Evolutionary conservation across 2,113 vertebrate species (phyloP).

Genomic region (Petrocephalus microphthalmus): DNA sequence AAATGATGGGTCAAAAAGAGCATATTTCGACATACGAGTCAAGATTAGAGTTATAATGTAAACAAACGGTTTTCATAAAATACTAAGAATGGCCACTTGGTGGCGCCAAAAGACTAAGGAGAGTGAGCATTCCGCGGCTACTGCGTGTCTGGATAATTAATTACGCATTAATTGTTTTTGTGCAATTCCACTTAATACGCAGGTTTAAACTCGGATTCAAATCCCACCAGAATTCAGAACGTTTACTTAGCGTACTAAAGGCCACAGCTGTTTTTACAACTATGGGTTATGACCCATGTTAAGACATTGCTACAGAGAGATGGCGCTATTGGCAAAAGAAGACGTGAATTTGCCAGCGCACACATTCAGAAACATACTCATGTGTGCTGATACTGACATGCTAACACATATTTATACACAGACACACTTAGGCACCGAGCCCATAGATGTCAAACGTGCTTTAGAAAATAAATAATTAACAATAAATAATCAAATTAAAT

Average conservation of each 20-base stretch:
- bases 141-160: background rate
- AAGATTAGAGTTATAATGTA: background rate
- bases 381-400: background rate
- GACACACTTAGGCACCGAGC: background rate
- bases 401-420: background rate
- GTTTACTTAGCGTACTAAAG: background rate
- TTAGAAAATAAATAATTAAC: background rate
- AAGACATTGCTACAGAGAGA: background rate
- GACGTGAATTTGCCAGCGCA: background rate
- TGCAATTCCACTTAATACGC: background rate
- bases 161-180: background rate
- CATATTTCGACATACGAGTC: background rate
- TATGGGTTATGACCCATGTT: background rate
- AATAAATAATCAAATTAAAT: background rate
- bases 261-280: background rate
- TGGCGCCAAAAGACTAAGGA: slow-evolving; percentile 40
- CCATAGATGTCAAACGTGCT: background rate
- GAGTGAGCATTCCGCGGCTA: background rate
- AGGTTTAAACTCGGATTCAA: background rate
- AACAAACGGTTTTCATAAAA: slow-evolving; percentile 23
- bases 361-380: background rate
- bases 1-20: background rate
- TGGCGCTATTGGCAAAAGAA: background rate
- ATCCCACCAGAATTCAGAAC: background rate
- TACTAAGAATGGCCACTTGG: slow-evolving; percentile 36